phyloP scores from a whole-genome alignment of 2,888 invertebrate genomes.

The Ochropleura plecta region DNA sequence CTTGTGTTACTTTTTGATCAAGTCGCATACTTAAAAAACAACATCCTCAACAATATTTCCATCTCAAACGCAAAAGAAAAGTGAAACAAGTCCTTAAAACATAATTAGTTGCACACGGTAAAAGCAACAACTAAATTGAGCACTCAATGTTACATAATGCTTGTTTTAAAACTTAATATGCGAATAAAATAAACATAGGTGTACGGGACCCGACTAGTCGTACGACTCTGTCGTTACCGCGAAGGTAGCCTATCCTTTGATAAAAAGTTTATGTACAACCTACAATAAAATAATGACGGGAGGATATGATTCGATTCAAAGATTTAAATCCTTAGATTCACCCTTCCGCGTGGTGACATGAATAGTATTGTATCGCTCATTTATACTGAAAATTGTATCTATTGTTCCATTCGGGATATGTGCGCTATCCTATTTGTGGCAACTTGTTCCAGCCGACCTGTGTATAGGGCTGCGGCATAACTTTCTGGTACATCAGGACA shows the following conservation, averaged over 20 bases:
- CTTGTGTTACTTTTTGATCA: neutral
- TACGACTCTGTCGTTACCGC: conserved; percentile 39
- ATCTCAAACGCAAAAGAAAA: conserved; percentile 55
- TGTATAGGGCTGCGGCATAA: neutral
- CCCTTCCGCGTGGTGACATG: neutral
- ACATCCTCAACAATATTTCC: conserved; percentile 35
- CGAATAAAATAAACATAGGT: conserved; percentile 62
- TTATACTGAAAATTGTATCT: neutral
- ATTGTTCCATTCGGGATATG: neutral
- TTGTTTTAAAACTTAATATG: conserved; percentile 69
- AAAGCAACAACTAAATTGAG: conserved; percentile 83
- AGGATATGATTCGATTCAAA: conserved; percentile 52
- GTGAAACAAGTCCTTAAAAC: conserved; percentile 62
- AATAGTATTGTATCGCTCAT: neutral
- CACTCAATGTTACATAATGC: conserved; percentile 76
- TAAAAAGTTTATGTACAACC: conserved; percentile 77
- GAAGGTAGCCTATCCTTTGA: conserved; percentile 67
- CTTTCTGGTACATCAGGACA: neutral
- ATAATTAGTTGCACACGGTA: conserved; percentile 74
- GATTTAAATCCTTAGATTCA: conserved; percentile 6
- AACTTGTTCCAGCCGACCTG: neutral
- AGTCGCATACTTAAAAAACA: neutral
- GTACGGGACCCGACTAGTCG: conserved; percentile 40
- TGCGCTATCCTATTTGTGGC: neutral
- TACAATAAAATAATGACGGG: conserved; percentile 66